Evolutionary conservation across 2,888 invertebrate species (phyloP), one percentile per base, ranked within the genome.

Genomic region (Teleogryllus oceanicus): DNA sequence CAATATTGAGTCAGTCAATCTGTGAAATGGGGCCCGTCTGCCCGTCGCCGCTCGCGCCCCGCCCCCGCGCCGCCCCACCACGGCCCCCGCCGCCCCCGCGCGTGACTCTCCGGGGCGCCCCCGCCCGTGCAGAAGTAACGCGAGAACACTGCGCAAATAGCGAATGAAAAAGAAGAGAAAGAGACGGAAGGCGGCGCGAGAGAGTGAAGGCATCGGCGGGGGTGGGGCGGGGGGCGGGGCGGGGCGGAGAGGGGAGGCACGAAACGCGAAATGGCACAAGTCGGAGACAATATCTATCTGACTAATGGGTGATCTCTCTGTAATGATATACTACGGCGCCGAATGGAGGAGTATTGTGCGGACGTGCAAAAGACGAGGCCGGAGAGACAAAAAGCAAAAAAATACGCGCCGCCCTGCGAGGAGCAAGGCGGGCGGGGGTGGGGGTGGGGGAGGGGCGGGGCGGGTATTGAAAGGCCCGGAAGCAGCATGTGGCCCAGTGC

Each of bases 1-100:
- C 79, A 79, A 79, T 79, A 79, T 79, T 79, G 21, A 79, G 79
- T 76, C 79, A 79, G 79, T 79, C 79, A 79, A 79, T 79, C 79
- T 79, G 77, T 79, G 79, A 79, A 79, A 79, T 79, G 79, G 79
- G 76, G 24, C 74, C 77, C 76, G 77, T 49, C n/a, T 8, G 13
- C 18, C 78, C 8, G 16, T 16, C 62, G 16, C 16, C 62, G n/a
- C 74, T 75, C 74, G 18, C n/a, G 49, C 62, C 49, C 20, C 79
- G n/a, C 49, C 77, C 62, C 74, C 79, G 8, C 62, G 13, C 74
- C 78, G 74, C 49, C 37, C 74, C 76, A 12, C 20, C 62, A 13
- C 62, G 62, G 49, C 76, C 62, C 16, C 4, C 62, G 62, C 62
- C 62, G 62, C 62, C 62, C 13, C 13, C 1, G 62, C 13, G 62